phyloP scores from a whole-genome alignment of 2,888 invertebrate genomes.

The Gymnosoma rotundatum region DNA sequence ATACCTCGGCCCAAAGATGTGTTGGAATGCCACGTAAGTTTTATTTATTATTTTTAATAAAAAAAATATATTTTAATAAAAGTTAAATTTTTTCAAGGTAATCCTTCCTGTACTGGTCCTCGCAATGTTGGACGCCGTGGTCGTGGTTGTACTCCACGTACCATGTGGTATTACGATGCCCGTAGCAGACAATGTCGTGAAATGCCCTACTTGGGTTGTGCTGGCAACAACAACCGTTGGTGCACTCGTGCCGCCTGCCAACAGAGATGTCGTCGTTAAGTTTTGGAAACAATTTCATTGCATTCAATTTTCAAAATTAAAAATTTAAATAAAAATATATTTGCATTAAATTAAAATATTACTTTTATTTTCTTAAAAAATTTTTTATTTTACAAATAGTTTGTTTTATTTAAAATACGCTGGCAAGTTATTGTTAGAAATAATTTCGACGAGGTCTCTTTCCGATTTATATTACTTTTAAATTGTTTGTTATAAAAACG shows the following conservation, averaged over 20 bases:
- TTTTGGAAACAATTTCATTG: not conserved
- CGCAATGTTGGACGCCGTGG: not conserved
- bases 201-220: conserved; percentile 57
- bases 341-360: not conserved
- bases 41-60: not conserved
- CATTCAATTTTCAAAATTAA: too few relatives aligned
- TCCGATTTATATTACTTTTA: too few relatives aligned
- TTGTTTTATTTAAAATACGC: too few relatives aligned
- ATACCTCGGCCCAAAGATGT: conserved; percentile 41
- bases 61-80: too few relatives aligned
- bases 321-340: not conserved
- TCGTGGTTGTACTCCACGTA: not conserved
- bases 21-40: conserved; percentile 17
- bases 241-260: conserved; percentile 40
- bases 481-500: too few relatives aligned
- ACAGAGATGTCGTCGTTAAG: conserved; percentile 28
- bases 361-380: not conserved
- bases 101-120: not conserved
- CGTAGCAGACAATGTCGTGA: conserved; percentile 24
- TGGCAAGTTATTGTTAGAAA: too few relatives aligned
- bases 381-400: too few relatives aligned
- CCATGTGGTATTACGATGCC: conserved; percentile 57
- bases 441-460: too few relatives aligned
- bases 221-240: conserved; percentile 59
- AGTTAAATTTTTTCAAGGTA: not conserved